Evolutionary conservation across 2,888 invertebrate species (phyloP), one percentile per base, ranked within the genome.

Genomic region (Mesodorylaimus sp.): DNA sequence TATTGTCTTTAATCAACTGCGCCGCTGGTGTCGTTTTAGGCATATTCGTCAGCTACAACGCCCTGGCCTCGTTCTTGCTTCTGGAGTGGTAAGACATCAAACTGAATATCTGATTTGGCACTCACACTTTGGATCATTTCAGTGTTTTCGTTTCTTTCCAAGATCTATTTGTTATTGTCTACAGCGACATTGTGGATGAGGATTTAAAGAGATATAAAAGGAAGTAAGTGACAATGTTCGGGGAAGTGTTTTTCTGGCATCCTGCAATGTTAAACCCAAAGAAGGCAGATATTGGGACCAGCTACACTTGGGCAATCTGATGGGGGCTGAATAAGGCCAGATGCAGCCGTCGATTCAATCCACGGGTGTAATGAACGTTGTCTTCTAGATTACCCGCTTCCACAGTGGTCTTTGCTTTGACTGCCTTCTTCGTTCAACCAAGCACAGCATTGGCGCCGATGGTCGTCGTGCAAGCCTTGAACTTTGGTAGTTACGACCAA

Each of bases 181-280:
- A 23, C 10, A 21, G 36, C 26, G 47, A 47, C 21, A 41, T 47
- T 21, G 39, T 47, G 16, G 47, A 47, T 16, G 32, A 47, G 13
- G 47, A 47, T 39, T 41, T 23, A 13, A 39, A 19, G 21, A 5
- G n/a, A n/a, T n/a, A 47, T 21, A 23, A 39, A 13, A 39, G 47
- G 39, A 13, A 39, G 47, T 47, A 37, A 46, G 36, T 27, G 19
- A n/a, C n/a, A n/a, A n/a, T n/a, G n/a, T n/a, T n/a, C n/a, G n/a
- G n/a, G n/a, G n/a, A n/a, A n/a, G n/a, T n/a, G n/a, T n/a, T n/a
- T n/a, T n/a, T n/a, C n/a, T n/a, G n/a, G n/a, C n/a, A n/a, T n/a
- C n/a, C n/a, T n/a, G n/a, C n/a, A n/a, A n/a, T n/a, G n/a, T n/a
- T n/a, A n/a, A n/a, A n/a, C n/a, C n/a, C n/a, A n/a, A n/a, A n/a